These are phyloP conservation scores for Megastigmus dorsalis DNA, from an alignment of 2,888 invertebrate genomes.

Conservation along the genomic window DNA sequence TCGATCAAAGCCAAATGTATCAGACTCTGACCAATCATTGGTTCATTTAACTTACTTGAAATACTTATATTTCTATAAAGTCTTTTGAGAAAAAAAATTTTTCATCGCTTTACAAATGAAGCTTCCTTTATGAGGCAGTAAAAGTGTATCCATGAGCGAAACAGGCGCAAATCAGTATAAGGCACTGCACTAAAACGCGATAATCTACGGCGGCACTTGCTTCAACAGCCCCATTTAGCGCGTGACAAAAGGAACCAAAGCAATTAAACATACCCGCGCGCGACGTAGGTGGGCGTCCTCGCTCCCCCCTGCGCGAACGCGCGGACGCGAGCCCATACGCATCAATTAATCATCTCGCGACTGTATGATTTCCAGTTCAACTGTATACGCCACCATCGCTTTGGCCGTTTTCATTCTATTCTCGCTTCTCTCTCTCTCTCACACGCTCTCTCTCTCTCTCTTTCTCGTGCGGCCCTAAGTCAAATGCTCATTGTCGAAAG, in stretches of 20 bases:
- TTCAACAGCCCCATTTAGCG: slow-evolving; percentile 36
- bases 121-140: too few relatives aligned
- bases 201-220: slow-evolving; percentile 18
- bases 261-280: slow-evolving; percentile 45
- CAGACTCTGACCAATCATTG: too few relatives aligned
- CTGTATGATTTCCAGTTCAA: slow-evolving; percentile 72
- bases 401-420: slow-evolving; percentile 39
- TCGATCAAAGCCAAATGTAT: too few relatives aligned
- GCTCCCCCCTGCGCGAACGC: slow-evolving; percentile 10
- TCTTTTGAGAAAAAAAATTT: too few relatives aligned
- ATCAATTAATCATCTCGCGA: slow-evolving; percentile 72
- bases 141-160: too few relatives aligned
- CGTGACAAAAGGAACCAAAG: slow-evolving; percentile 29
- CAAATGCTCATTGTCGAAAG: slow-evolving; percentile 12
- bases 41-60: too few relatives aligned
- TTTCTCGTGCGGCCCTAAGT: background rate
- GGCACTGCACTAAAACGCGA: slow-evolving; percentile 15
- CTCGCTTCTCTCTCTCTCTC: background rate
- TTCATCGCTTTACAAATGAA: too few relatives aligned
- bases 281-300: slow-evolving; percentile 66
- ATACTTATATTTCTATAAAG: too few relatives aligned
- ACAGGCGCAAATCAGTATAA: too few relatives aligned
- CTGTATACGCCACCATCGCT: too few relatives aligned
- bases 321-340: slow-evolving; percentile 34
- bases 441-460: background rate